Base-by-base conservation (phyloP, 2,888 invertebrate genomes). In the Trisateles emortualis region DNA sequence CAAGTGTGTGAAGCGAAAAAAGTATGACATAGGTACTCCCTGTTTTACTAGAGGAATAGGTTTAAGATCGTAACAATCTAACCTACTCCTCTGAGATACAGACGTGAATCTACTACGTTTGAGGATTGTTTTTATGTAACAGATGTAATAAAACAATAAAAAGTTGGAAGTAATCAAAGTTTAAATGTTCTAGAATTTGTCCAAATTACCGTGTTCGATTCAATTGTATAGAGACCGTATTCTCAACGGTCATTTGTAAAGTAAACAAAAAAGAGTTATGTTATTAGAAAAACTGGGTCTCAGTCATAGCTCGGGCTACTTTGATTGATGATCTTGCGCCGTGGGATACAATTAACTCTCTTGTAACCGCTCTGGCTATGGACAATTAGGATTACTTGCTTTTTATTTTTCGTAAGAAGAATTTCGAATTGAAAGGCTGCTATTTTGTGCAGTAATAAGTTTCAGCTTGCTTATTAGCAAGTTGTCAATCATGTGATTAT, bases 271-370 rank as follows among this genome's bases (percentile, higher is more conserved):
- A 52, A 54, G 47, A 10, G 26, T 8, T 32, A 17, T 11, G 52
- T 11, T 33, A 35, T 50, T 59, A 48, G 49, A 68, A 68, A 58
- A 64, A 59, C 59, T 64, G 50, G 49, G 42, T 30, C 42, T 11
- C 11, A 16, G 5, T 22, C 46, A 38, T n/a, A n/a, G 29, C 19
- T 26, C 24, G 9, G 46, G 55, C 29, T 49, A 61, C 26, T 57
- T 59, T 68, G 72, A 72, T 72, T 53, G 68, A 72, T 62, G 61
- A 47, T 6, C 11, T 16, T 47, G 35, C 49, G 30, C 43, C 70
- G 70, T 72, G 72, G 70, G 67, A 72, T 57, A 65, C 63, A 72
- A 72, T 72, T 72, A 69, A 52, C 49, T 54, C 45, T 36, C 53
- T 56, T 64, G 49, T 60, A 55, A 54, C 56, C 48, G 41, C 54